These are phyloP conservation scores for Melipona beecheii DNA, from an alignment of 2,888 invertebrate species.

Conservation along the genomic window DNA sequence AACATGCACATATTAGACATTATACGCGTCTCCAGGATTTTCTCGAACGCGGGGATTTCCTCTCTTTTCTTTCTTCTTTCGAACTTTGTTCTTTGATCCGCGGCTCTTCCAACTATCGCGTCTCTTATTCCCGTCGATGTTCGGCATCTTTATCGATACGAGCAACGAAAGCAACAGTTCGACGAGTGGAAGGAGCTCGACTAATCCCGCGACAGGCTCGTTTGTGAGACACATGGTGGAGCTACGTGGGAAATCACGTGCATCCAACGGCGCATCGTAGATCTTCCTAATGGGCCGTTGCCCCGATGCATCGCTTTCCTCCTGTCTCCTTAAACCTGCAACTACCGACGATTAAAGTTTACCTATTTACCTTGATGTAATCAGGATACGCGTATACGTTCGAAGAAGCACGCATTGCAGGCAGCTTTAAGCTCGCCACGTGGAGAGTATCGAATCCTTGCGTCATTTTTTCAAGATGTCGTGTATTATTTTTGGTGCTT, in stretches of 20 bases:
- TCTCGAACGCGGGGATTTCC: too few relatives aligned
- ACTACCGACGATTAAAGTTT: neutral
- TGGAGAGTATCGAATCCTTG: too few relatives aligned
- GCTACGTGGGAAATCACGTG: constrained; percentile 8
- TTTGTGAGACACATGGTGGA: neutral
- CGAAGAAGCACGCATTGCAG: neutral
- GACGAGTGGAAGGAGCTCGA: neutral
- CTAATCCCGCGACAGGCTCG: constrained; percentile 1
- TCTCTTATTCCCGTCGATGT: too few relatives aligned
- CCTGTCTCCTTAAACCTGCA: neutral
- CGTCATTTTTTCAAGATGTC: too few relatives aligned
- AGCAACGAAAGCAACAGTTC: neutral
- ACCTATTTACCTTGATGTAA: neutral
- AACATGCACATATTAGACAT: too few relatives aligned
- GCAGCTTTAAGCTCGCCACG: too few relatives aligned
- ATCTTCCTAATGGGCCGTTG: constrained; percentile 16
- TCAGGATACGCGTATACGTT: neutral
- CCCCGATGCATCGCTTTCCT: constrained; percentile 2
- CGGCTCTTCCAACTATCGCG: too few relatives aligned
- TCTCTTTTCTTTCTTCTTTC: neutral
- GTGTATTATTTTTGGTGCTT: too few relatives aligned
- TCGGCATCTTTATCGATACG: neutral
- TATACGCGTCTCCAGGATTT: too few relatives aligned
- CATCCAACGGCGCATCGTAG: neutral
- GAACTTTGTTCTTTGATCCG: too few relatives aligned